These are phyloP conservation scores for Quadroppia sp. DNA, from an alignment of 2,888 invertebrate species.

Conservation along the genomic window DNA sequence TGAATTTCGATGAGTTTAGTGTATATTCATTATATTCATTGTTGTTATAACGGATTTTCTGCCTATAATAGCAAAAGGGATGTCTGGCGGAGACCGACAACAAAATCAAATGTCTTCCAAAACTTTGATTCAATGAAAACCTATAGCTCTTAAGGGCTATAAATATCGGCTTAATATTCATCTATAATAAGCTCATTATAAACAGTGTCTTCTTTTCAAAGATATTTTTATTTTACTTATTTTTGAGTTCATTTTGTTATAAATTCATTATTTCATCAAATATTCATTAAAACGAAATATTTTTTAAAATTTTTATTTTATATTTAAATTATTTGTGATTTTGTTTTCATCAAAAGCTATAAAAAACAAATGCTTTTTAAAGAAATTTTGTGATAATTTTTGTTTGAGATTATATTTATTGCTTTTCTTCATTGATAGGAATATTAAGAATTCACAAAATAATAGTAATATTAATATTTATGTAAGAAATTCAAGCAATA, in stretches of 20 bases:
- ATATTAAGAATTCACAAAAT: too few relatives aligned
- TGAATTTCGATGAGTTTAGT: not conserved
- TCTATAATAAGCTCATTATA: not conserved
- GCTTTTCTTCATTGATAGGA: too few relatives aligned
- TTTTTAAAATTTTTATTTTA: too few relatives aligned
- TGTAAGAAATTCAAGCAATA: too few relatives aligned
- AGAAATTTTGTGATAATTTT: too few relatives aligned
- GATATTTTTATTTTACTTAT: not conserved
- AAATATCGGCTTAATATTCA: not conserved
- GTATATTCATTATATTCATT: not conserved
- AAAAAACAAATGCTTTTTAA: too few relatives aligned
- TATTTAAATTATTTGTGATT: too few relatives aligned
- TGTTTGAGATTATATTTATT: too few relatives aligned
- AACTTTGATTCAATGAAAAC: not conserved
- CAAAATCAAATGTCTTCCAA: conserved; percentile 32
- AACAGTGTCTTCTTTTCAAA: not conserved
- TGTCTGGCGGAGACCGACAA: conserved; percentile 21
- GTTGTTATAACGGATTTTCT: conserved; percentile 2
- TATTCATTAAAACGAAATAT: too few relatives aligned
- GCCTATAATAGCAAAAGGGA: not conserved
- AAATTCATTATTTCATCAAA: not conserved
- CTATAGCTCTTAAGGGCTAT: not conserved
- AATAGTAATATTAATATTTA: too few relatives aligned
- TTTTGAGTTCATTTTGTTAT: not conserved
- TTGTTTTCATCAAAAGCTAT: too few relatives aligned